phyloP scores from a whole-genome alignment of 1,140 invertebrate genomes.

The Zelostemma sp. region DNA sequence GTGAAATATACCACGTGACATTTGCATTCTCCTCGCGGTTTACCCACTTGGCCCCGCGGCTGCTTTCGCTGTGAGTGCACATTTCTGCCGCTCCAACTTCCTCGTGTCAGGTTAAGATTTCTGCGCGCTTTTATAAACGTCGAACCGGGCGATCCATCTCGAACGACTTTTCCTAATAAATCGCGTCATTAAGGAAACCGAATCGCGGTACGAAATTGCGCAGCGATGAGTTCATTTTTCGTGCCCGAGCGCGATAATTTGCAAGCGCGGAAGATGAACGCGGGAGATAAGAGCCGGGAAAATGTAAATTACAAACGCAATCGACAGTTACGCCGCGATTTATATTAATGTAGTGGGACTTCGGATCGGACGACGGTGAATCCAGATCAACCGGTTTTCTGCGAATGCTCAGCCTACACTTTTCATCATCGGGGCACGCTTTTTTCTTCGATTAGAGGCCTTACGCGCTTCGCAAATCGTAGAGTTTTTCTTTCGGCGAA shows the following conservation, averaged over 20 bases:
- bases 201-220: too few species aligned
- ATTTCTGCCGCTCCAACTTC: slow-evolving; percentile 19
- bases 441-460: slow-evolving; percentile 1
- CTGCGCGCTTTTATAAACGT: slow-evolving; percentile 24
- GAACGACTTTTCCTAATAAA: too few species aligned
- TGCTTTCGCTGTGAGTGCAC: slow-evolving; percentile 25
- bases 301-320: slow-evolving; percentile 7
- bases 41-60: slow-evolving; percentile 33
- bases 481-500: not conserved
- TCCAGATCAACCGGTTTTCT: slow-evolving; percentile 9
- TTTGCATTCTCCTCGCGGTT: slow-evolving; percentile 39
- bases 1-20: slow-evolving; percentile 35
- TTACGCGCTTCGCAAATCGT: not conserved
- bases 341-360: slow-evolving; percentile 5
- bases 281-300: not conserved
- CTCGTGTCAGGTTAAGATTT: slow-evolving; percentile 21
- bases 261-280: not conserved
- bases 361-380: not conserved
- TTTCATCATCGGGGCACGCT: not conserved
- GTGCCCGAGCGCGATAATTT: not conserved
- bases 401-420: not conserved
- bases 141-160: too few species aligned
- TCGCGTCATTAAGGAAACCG: too few species aligned
- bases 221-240: not conserved
- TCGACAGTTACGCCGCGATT: slow-evolving; percentile 7